These are phyloP conservation scores for Emmelina monodactyla DNA, from an alignment of 2,888 invertebrate genomes.

Conservation along the genomic window DNA sequence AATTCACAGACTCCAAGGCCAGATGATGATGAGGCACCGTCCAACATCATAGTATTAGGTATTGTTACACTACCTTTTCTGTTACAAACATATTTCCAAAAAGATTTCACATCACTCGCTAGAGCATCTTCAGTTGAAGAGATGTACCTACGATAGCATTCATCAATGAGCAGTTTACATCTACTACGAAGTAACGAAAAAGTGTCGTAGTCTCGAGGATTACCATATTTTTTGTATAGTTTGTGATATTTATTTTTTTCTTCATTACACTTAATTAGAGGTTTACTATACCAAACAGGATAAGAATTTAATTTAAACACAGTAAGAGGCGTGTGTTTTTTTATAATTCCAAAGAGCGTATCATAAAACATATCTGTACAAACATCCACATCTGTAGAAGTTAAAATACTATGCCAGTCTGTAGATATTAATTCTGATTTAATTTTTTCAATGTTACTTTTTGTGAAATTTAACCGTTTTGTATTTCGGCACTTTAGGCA, in stretches of 20 bases:
- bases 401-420: conserved; percentile 1
- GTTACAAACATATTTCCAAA: conserved; percentile 1
- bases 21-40: neutral
- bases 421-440: neutral
- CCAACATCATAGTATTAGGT: neutral
- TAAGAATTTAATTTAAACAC: neutral
- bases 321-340: neutral
- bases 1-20: conserved; percentile 2
- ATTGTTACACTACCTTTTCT: neutral
- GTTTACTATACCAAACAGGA: conserved; percentile 1
- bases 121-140: conserved; percentile 1
- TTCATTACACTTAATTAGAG: neutral
- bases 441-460: neutral
- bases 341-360: neutral
- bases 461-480: neutral
- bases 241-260: conserved; percentile 2
- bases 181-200: neutral
- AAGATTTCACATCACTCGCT: neutral
- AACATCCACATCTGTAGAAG: neutral
- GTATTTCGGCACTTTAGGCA: neutral
- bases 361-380: conserved; percentile 1
- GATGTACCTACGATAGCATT: neutral
- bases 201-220: conserved; percentile 3
- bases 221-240: conserved; percentile 1
- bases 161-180: neutral